phyloP scores from a whole-genome alignment of 2,888 invertebrate species.

The Octodonta nipae region DNA sequence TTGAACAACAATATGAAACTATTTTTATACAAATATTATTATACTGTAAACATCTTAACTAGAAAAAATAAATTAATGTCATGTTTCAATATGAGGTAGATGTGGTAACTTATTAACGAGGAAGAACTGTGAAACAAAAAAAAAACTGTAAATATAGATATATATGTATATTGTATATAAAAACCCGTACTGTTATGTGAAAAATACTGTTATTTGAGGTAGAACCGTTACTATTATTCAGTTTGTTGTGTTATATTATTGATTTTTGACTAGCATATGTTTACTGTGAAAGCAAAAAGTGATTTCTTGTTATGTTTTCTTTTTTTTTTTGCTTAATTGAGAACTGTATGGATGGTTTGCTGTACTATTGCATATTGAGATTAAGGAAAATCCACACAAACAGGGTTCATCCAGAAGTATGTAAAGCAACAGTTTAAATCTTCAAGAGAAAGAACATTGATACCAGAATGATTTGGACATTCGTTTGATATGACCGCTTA shows the following conservation, averaged over 20 bases:
- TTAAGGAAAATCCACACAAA: slow-evolving; percentile 18
- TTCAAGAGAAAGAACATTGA: no score
- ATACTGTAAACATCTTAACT: slow-evolving; percentile 15
- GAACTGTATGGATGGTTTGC: slow-evolving; percentile 1
- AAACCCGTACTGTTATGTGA: slow-evolving; percentile 16
- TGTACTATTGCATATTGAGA: slow-evolving; percentile 1
- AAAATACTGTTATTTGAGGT: slow-evolving; percentile 30
- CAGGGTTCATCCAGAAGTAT: slow-evolving; percentile 24
- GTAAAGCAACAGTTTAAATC: no score
- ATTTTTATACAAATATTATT: slow-evolving; percentile 9
- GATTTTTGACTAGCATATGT: slow-evolving; percentile 25
- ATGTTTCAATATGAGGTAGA: slow-evolving; percentile 21
- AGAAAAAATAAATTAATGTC: slow-evolving; percentile 20
- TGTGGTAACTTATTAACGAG: slow-evolving; percentile 8
- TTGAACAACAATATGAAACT: slow-evolving; percentile 14
- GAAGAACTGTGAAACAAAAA: slow-evolving; percentile 6
- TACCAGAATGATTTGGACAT: no score
- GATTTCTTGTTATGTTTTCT: slow-evolving; percentile 29
- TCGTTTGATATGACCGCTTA: no score
- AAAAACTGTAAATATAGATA: slow-evolving; percentile 12
- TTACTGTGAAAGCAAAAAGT: slow-evolving; percentile 17
- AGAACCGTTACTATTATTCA: slow-evolving; percentile 17
- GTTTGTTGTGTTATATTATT: slow-evolving; percentile 20
- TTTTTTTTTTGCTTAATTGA: no score
- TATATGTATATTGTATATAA: slow-evolving; percentile 10